Evolutionary conservation across 2,888 invertebrate genomes (phyloP).

Genomic region (Stenurella melanura): DNA sequence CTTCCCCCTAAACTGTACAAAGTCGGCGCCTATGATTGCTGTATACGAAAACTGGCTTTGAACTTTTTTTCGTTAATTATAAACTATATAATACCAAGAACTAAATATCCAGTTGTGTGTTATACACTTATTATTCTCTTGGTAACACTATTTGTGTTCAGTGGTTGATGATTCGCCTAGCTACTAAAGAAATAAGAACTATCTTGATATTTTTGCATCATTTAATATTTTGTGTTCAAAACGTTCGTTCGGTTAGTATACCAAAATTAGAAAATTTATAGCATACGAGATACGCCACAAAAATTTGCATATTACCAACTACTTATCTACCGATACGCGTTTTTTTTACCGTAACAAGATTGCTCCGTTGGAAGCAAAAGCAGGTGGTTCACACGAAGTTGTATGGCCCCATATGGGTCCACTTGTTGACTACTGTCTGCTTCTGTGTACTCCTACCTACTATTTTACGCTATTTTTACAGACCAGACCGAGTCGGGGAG

Average conservation of each 20-base stretch:
- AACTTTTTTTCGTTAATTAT: too few relatives aligned
- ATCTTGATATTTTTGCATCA: too few relatives aligned
- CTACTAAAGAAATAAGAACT: too few relatives aligned
- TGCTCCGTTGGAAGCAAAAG: slow-evolving; percentile 37
- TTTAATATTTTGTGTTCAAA: neutral
- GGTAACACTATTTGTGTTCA: too few relatives aligned
- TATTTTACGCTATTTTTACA: slow-evolving; percentile 42
- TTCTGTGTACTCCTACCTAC: slow-evolving; percentile 43
- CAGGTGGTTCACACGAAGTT: slow-evolving; percentile 33
- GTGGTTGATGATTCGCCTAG: too few relatives aligned
- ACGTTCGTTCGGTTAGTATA: neutral
- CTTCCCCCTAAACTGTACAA: too few relatives aligned
- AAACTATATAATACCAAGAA: too few relatives aligned
- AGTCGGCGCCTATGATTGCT: too few relatives aligned
- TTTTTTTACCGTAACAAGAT: slow-evolving; percentile 7
- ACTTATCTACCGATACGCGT: neutral
- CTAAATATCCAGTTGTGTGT: too few relatives aligned
- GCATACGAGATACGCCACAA: neutral
- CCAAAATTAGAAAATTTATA: neutral
- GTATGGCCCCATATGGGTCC: slow-evolving; percentile 43
- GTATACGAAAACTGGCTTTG: too few relatives aligned
- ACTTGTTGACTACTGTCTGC: slow-evolving; percentile 43
- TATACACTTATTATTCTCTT: too few relatives aligned
- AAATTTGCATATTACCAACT: slow-evolving; percentile 24
- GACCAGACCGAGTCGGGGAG: slow-evolving; percentile 16